Evolutionary conservation across 2,888 invertebrate species (phyloP).

Genomic region (Willowsia nigromaculata): DNA sequence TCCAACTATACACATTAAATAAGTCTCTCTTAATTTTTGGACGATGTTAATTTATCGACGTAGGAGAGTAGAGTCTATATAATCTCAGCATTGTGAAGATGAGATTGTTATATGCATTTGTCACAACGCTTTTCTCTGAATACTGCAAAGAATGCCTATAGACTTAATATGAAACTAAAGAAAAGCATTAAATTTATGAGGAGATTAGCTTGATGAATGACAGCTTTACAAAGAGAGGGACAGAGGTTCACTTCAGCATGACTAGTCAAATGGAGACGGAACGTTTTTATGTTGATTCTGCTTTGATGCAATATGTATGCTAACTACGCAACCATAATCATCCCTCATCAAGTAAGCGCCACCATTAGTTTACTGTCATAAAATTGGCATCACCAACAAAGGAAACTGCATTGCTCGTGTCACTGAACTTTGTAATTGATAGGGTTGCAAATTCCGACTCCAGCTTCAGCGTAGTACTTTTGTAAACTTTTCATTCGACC

Average conservation of each 20-base stretch:
- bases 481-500: not conserved
- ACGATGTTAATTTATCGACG: not conserved
- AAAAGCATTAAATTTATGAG: conserved; percentile 55
- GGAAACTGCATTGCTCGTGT: not conserved
- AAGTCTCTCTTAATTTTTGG: not conserved
- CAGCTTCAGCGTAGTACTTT: not conserved
- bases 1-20: no score
- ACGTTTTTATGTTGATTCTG: not conserved
- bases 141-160: not conserved
- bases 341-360: not conserved
- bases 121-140: not conserved
- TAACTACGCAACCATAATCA: not conserved
- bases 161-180: not conserved
- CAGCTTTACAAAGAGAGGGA: not conserved
- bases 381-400: not conserved
- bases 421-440: conserved; percentile 29
- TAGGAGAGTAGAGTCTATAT: not conserved
- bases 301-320: not conserved
- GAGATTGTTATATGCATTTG: not conserved
- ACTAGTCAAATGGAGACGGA: not conserved
- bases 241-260: conserved; percentile 17
- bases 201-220: conserved; percentile 61
- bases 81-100: not conserved
- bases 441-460: not conserved
- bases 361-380: not conserved